Percentiles rank a stretch among this genome's conserved stretches.
Evolutionary conservation across 2,113 vertebrate species (phyloP).

Genomic region (Oxyura jamaicensis): DNA sequence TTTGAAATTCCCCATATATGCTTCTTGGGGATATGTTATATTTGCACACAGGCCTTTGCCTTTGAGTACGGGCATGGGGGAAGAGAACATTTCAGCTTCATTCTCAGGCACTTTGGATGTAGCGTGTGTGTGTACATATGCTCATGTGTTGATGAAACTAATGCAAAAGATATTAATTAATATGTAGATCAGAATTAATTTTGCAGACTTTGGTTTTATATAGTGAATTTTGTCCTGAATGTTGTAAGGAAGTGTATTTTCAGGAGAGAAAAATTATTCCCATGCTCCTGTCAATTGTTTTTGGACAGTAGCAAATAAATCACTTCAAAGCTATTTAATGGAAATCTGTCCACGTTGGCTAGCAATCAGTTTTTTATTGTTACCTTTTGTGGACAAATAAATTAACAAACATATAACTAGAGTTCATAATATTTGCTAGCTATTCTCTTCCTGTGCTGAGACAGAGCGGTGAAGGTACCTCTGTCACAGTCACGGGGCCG

Average conservation of each 20-base stretch:
- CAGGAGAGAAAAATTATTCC: background rate
- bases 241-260: background rate
- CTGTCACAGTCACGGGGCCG: background rate
- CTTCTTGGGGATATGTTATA: background rate
- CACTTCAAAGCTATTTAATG: background rate
- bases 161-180: background rate
- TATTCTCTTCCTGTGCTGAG: background rate
- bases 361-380: background rate
- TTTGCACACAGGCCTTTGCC: background rate
- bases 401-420: background rate
- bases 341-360: background rate
- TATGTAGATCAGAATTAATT: background rate
- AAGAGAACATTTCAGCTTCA: background rate
- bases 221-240: background rate
- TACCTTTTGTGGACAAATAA: background rate
- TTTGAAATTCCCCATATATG: background rate
- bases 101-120: background rate
- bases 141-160: background rate
- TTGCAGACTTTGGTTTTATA: background rate
- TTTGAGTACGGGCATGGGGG: rapidly evolving
- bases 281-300: background rate
- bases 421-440: background rate
- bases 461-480: background rate
- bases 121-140: background rate
- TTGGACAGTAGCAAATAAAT: background rate